Conservation (phyloP, 2,797 vertebrate genomes). For the Hippoglossus hippoglossus region DNA sequence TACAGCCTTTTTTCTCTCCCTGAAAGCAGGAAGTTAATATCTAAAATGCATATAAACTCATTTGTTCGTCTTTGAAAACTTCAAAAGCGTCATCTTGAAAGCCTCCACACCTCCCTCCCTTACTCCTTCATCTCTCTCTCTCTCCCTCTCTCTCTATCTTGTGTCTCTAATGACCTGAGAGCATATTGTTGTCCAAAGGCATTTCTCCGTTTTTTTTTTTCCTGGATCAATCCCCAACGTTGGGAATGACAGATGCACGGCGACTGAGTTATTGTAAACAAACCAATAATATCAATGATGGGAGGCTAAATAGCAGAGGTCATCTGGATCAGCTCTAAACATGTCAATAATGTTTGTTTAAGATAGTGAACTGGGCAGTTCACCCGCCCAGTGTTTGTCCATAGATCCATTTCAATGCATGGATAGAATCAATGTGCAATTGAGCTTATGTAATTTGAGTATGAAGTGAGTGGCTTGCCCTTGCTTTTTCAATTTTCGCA, state of each 20-base stretch:
- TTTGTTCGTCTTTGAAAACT: background rate
- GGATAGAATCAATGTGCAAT: conserved; percentile 61
- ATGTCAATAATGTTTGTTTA: conserved; percentile 78
- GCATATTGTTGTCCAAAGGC: conserved; percentile 62
- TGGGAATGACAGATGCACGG: conserved; percentile 60
- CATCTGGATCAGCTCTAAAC: conserved; percentile 66
- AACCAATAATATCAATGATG: conserved; percentile 75
- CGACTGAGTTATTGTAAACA: conserved; percentile 70
- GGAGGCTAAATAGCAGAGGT: conserved; percentile 67
- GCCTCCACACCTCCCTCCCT: background rate
- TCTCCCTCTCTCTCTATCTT: background rate
- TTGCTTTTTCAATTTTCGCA: conserved; percentile 60
- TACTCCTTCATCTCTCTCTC: background rate
- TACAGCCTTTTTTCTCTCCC: conserved; percentile 1
- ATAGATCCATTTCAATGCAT: conserved; percentile 60
- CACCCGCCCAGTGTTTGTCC: conserved; percentile 14
- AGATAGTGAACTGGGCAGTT: conserved; percentile 51
- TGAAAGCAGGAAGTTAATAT: background rate
- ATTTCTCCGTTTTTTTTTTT: conserved; percentile 63
- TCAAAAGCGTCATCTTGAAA: background rate
- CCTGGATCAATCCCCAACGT: conserved; percentile 55
- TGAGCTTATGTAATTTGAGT: conserved; percentile 66
- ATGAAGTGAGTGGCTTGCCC: conserved; percentile 56
- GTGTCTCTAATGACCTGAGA: conserved; percentile 37
- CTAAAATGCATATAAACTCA: background rate